Conservation (phyloP, 2,797 vertebrate species). For the Peromyscus attwateri region DNA sequence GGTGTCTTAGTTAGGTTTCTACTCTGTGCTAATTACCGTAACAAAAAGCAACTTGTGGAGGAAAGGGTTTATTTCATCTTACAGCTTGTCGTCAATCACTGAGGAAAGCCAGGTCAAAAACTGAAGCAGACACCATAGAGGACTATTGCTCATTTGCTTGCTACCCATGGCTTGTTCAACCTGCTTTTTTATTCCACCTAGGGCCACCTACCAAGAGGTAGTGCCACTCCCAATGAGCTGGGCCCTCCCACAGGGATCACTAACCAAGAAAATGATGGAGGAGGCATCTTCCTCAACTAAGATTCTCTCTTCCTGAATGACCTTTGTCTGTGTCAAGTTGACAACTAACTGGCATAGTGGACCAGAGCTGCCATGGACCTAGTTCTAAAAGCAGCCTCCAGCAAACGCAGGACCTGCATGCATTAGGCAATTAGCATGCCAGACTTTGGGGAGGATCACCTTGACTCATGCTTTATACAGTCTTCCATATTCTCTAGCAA, state of each 20-base stretch:
- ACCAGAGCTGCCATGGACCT: neutral
- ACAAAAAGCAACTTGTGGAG: neutral
- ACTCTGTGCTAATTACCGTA: neutral
- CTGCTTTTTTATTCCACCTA: neutral
- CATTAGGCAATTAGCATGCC: neutral
- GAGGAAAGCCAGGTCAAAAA: neutral
- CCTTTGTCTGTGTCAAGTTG: neutral
- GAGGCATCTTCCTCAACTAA: neutral
- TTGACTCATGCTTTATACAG: neutral
- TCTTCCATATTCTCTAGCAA: neutral
- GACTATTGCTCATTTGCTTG: neutral
- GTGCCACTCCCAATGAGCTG: neutral
- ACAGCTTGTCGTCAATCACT: neutral
- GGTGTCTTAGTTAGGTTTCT: neutral
- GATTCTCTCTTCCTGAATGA: neutral
- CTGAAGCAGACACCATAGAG: neutral
- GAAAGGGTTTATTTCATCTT: neutral
- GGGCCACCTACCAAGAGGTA: neutral
- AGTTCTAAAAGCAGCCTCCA: neutral
- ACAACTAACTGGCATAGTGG: neutral
- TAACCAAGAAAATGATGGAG: neutral
- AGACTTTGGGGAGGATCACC: neutral
- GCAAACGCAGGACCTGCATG: neutral
- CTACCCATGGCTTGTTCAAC: neutral
- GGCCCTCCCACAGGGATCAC: neutral